Evolutionary conservation across 2,113 vertebrate genomes (phyloP).

Genomic region (Proterorhinus semilunaris): DNA sequence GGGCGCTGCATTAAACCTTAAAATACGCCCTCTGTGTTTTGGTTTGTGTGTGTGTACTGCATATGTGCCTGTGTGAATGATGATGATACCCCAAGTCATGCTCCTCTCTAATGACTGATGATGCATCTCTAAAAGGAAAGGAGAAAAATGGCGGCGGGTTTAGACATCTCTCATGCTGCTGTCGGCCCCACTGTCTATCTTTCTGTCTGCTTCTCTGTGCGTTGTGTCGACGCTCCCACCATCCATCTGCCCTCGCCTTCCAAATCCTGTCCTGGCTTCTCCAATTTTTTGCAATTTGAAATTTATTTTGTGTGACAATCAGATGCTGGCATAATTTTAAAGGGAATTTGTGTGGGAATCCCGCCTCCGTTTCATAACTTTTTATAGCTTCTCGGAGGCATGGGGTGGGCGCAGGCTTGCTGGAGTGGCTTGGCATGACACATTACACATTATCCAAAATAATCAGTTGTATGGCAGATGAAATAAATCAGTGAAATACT

Average conservation of each 20-base stretch:
- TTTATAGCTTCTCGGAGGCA: not conserved
- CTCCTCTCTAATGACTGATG: conserved; percentile 70
- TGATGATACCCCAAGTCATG: conserved; percentile 60
- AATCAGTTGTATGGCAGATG: not conserved
- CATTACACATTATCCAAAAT: not conserved
- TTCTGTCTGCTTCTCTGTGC: conserved; percentile 44
- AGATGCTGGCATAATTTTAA: not conserved
- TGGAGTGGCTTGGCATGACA: not conserved
- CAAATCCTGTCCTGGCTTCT: conserved; percentile 46
- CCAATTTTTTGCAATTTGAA: conserved; percentile 5
- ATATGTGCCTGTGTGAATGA: conserved; percentile 47
- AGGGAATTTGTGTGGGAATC: conserved; percentile 8
- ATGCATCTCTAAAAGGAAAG: conserved; percentile 67
- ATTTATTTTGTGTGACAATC: conserved; percentile 8
- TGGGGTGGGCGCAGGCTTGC: not conserved
- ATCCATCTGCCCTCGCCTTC: conserved; percentile 38
- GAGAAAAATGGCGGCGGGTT: conserved; percentile 66
- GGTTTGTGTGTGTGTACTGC: conserved; percentile 34
- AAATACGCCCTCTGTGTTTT: conserved; percentile 59
- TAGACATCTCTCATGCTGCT: conserved; percentile 62
- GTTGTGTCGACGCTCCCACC: conserved; percentile 48
- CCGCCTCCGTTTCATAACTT: not conserved
- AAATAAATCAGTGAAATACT: not conserved
- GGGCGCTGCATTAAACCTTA: conserved; percentile 65
- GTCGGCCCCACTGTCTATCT: conserved; percentile 51